Base-by-base conservation (phyloP, 2,113 vertebrate genomes). In the Picathartes gymnocephalus region DNA sequence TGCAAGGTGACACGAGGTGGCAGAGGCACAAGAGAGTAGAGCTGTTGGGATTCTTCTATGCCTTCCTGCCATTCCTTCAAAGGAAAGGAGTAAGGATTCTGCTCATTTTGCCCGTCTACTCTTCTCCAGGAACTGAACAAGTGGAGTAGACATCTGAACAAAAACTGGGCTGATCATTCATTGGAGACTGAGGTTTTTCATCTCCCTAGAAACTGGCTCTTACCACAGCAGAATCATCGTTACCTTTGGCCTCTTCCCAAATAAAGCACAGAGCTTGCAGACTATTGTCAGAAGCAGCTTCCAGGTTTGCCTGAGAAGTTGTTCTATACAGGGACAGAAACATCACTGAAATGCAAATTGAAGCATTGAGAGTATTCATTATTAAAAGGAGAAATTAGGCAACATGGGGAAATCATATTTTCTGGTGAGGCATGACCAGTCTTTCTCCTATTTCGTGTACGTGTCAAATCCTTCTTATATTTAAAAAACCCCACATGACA, bases 241-340 rank as follows among this genome's bases (percentile, higher is more conserved):
- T 74, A 88, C 66, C 44, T 85, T 86, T 76, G 33, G 37, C 42
- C 56, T 90, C 56, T 58, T 82, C 61, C 53, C 62, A 82, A 80
- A 91, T 47, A 65, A 88, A 92, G 51, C 27, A 78, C 23, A 58
- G 71, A 87, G 37, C 33, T 61, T 90, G 25, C n/a, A 64, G 28
- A 42, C 21, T 88, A 50, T 16, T 74, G 53, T 44, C 74, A 90
- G 70, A 82, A 40, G 39, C 47, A 86, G 66, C 31, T 58, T 88
- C 61, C 65, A 86, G 47, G 30, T 86, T 91, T 3, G 7, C 35
- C 66, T 27, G 47, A 76, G 61, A 47, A 78, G 25, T 24, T 8
- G 8, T 40, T 79, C 30, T 54, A 37, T 21, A 50, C 18, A 51
- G 62, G 0, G 7, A 68, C 25, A 71, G 61, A 58, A 94, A 79